Evolutionary conservation across 2,797 vertebrate genomes (phyloP).

Genomic region (Microctenopoma steveboyesi): DNA sequence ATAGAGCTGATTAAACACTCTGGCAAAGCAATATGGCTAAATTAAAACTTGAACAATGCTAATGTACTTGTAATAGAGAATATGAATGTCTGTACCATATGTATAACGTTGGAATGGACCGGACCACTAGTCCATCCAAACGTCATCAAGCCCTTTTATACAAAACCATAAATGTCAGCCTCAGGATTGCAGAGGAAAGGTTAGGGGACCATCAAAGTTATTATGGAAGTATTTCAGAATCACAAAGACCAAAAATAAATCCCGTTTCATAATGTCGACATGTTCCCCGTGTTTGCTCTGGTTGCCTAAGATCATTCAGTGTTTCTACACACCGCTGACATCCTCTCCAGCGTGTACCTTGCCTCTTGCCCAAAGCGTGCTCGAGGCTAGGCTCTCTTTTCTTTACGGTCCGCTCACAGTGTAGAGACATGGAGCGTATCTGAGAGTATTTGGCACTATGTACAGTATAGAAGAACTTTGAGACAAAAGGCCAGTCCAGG

Average conservation of each 20-base stretch:
- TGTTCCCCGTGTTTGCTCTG: background rate
- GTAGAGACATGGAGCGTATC: background rate
- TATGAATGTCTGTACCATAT: background rate
- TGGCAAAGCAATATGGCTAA: too few relatives aligned
- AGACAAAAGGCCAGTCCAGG: background rate
- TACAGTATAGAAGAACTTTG: background rate
- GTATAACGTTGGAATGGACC: background rate
- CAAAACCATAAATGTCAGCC: background rate
- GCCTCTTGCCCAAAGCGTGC: constrained; percentile 16
- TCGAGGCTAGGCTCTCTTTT: constrained; percentile 10
- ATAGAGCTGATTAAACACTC: too few relatives aligned
- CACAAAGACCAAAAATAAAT: background rate
- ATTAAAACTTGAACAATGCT: too few relatives aligned
- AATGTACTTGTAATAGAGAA: too few relatives aligned
- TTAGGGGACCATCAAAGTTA: background rate
- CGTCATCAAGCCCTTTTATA: background rate
- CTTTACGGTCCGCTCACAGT: background rate
- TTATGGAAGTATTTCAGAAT: background rate
- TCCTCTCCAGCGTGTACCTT: constrained; percentile 11
- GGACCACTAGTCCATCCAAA: background rate
- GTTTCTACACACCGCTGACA: constrained; percentile 1
- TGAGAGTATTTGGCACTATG: background rate
- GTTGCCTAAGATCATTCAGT: constrained; percentile 7
- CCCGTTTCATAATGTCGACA: constrained; percentile 7
- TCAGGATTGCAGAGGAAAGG: background rate